These are phyloP conservation scores for Acronicta alni DNA, from an alignment of 2,888 invertebrate species.

Conservation along the genomic window DNA sequence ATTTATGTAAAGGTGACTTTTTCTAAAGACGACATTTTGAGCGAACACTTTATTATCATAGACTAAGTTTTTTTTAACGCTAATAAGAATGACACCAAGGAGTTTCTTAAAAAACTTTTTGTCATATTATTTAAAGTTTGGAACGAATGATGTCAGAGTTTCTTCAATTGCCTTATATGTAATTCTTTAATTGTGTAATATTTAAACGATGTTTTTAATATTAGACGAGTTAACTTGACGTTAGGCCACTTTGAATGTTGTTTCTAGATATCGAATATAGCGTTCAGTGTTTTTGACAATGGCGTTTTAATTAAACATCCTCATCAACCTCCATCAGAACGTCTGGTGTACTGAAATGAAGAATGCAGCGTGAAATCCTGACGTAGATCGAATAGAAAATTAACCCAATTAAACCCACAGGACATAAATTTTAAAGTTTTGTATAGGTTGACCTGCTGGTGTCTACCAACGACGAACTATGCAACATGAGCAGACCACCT, in stretches of 20 bases:
- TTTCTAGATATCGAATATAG: conserved; percentile 87
- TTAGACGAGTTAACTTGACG: conserved; percentile 63
- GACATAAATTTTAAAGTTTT: no score
- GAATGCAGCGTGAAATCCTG: no score
- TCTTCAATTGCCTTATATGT: conserved; percentile 60
- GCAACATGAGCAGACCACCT: no score
- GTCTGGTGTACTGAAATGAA: no score
- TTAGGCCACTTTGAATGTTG: conserved; percentile 84
- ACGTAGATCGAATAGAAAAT: no score
- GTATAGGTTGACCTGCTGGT: no score
- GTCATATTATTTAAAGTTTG: neutral
- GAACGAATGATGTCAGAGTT: conserved; percentile 46
- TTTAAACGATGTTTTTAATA: conserved; percentile 64
- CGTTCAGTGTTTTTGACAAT: conserved; percentile 83
- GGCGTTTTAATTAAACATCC: conserved; percentile 69
- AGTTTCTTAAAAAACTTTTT: neutral
- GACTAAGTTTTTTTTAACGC: neutral
- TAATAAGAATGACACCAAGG: neutral
- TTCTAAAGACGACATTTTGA: no score
- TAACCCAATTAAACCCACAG: no score
- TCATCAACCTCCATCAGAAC: neutral
- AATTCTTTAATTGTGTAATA: conserved; percentile 55
- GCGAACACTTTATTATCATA: neutral
- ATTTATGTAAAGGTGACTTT: conserved; percentile 2
- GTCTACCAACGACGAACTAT: no score